A percentile compares a stretch with the other conserved stretches of the same genome.
These are phyloP conservation scores for Ecliptopera silaceata DNA, from an alignment of 2,888 invertebrate species.

Conservation along the genomic window DNA sequence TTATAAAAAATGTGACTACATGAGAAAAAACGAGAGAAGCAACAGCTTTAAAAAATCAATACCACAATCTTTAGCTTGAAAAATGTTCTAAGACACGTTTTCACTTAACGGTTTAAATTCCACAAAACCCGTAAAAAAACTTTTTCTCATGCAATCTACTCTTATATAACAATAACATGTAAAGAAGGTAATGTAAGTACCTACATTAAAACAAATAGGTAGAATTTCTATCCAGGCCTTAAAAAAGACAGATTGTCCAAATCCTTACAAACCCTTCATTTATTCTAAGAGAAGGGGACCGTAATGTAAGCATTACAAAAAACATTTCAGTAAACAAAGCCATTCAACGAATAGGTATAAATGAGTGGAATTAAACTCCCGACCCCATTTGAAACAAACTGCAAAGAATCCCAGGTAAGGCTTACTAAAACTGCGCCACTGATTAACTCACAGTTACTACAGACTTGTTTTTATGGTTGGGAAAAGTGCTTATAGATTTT, in stretches of 20 bases:
- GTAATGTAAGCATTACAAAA: conserved; percentile 10
- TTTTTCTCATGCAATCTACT: no score
- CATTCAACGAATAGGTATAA: conserved; percentile 15
- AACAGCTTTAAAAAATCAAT: no score
- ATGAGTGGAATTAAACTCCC: conserved; percentile 24
- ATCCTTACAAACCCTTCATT: background rate
- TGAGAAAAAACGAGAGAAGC: no score
- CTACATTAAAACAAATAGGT: no score
- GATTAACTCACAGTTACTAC: background rate
- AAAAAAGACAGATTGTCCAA: background rate
- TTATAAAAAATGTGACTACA: no score
- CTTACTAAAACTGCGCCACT: conserved; percentile 11
- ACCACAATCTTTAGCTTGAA: no score
- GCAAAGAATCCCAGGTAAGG: conserved; percentile 18
- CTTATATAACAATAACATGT: no score
- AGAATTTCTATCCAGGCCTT: background rate
- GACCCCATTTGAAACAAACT: conserved; percentile 22
- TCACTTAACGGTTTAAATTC: no score
- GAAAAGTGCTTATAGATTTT: no score
- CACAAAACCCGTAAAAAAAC: no score
- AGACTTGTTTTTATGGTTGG: background rate
- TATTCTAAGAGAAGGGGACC: background rate
- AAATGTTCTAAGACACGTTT: no score
- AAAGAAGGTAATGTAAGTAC: no score
- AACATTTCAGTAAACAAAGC: conserved; percentile 2